Conservation (phyloP, 2,797 vertebrate genomes). For the Sarcoramphus papa region DNA sequence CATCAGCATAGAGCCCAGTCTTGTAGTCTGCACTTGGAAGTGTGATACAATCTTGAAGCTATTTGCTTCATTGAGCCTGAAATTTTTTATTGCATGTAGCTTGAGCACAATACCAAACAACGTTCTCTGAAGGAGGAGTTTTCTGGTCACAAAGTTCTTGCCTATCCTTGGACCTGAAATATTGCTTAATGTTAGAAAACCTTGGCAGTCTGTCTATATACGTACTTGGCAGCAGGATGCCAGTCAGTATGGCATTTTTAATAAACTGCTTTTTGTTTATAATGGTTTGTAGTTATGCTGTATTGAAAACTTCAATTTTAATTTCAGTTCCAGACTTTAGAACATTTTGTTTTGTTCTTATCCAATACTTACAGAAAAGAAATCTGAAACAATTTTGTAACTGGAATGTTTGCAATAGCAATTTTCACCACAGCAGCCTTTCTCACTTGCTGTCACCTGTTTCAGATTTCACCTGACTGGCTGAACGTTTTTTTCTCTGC, state of each 20-base stretch:
- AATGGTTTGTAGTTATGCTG: neutral
- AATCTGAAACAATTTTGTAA: neutral
- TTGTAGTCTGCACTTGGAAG: neutral
- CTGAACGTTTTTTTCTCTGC: neutral
- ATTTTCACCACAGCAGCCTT: neutral
- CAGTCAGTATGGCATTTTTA: neutral
- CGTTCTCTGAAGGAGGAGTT: neutral
- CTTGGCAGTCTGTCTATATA: neutral
- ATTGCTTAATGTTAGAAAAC: neutral
- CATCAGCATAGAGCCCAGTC: neutral
- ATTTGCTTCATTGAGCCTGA: neutral
- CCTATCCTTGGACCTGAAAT: neutral
- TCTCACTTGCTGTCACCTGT: neutral
- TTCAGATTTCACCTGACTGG: neutral
- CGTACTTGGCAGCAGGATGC: neutral
- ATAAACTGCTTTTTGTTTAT: neutral
- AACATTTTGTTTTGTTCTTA: neutral
- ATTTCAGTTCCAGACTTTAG: neutral
- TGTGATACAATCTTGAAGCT: neutral
- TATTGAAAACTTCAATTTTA: neutral
- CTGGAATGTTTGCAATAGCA: neutral
- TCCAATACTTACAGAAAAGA: neutral
- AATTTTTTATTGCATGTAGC: neutral
- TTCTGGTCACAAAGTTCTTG: neutral
- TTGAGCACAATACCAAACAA: neutral